Conservation (phyloP, 2,888 invertebrate species). For the Drosophila yooni region DNA sequence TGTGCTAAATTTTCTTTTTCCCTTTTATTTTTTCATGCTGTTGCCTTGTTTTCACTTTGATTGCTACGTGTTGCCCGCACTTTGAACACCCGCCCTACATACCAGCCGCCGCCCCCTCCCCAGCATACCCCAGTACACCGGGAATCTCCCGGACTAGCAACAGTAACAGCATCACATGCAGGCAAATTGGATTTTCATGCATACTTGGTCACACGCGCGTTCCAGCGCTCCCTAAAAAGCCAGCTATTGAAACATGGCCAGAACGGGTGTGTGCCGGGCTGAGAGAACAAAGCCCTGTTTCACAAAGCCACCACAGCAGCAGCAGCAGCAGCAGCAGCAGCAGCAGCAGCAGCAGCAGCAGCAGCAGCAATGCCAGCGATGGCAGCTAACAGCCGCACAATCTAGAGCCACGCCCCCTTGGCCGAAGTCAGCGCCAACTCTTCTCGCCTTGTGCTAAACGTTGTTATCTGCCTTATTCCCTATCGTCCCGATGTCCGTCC, state of each 20-base stretch:
- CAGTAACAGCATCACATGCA: constrained; percentile 53
- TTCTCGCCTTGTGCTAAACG: constrained; percentile 73
- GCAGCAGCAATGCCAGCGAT: background rate
- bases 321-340: background rate
- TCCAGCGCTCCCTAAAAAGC: constrained; percentile 32
- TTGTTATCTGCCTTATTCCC: constrained; percentile 72
- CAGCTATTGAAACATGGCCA: constrained; percentile 30
- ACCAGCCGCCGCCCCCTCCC: background rate
- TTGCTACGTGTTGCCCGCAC: constrained; percentile 71
- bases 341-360: background rate
- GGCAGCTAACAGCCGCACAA: constrained; percentile 7
- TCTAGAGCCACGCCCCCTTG: constrained; percentile 15
- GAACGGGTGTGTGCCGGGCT: background rate
- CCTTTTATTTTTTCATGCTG: constrained; percentile 19
- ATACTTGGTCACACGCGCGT: constrained; percentile 77
- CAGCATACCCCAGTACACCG: background rate
- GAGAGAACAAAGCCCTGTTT: background rate
- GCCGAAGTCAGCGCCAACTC: constrained; percentile 54
- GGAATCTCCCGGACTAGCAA: background rate
- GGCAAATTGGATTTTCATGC: constrained; percentile 78
- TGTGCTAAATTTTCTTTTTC: constrained; percentile 44
- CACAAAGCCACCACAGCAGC: constrained; percentile 19
- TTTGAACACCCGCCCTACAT: constrained; percentile 19
- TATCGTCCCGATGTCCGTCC: constrained; percentile 29
- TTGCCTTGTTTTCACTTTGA: constrained; percentile 75